Evolutionary conservation across 2,888 invertebrate species (phyloP), one percentile per base, ranked within the genome.

Genomic region (Drosophila mimetica): DNA sequence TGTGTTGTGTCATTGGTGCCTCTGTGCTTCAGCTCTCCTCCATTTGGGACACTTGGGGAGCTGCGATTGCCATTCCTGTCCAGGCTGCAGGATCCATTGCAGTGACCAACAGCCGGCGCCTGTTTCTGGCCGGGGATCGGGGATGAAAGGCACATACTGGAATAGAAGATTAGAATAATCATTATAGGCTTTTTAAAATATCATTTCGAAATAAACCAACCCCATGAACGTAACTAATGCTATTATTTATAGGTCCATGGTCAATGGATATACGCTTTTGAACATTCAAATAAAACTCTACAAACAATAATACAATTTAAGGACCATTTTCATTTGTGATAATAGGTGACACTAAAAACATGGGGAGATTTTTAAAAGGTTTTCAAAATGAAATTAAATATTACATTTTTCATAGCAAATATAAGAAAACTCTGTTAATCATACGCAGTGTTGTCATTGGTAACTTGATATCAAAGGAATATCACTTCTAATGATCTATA

Each of bases 61-160:
- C 44, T 71, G 48, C 77, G 77, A 44, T 52, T 71, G 2, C 53
- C 61, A 4, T 65, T 53, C 7, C 47, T 65, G 14, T 54, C 61
- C 39, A 80, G 34, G 20, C 25, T 52, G 34, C 81, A 84, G 20
- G 59, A 66, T 4, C 61, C 66, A 9, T 55, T 76, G 51, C 57
- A 48, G 2, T 46, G 69, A 37, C 50, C 70, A 14, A 66, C 69
- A 44, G 59, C 60, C n/a, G 50, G 51, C 5, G 74, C 32, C 46
- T 77, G 72, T 58, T 34, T 48, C 8, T 70, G 63, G 16, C 63
- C 71, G 32, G 74, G 46, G 1, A 76, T 77, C 28, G 89, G 89
- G 57, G 87, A 84, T 18, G 90, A 89, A 75, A 89, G 89, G 82
- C 90, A 90, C 90, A 90, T 90, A 2, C 46, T 46, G 30, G 16